Evolutionary conservation across 2,888 invertebrate species (phyloP), one percentile per base, ranked within the genome.

Genomic region (Oligia latruncula): DNA sequence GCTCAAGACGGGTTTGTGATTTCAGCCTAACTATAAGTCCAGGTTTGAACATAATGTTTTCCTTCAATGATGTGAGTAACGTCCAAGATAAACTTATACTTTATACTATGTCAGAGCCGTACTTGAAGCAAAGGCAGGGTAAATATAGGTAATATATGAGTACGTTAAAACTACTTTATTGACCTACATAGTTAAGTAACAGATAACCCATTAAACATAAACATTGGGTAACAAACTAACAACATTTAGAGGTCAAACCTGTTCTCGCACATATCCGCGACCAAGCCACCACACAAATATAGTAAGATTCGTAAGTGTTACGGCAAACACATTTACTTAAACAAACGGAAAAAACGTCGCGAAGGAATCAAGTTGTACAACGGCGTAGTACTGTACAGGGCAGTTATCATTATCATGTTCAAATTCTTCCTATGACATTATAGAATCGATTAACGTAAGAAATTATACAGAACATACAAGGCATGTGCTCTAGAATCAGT

Each of bases 181-280:
- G 92, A 92, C 92, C 92, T 89, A 92, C 87, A 90, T 92, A 90
- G 75, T 85, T 84, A 84, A 86, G 64, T 78, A 82, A 80, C 46
- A 91, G 94, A 93, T 94, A 94, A 93, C 92, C 93, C 92, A 90
- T 90, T 74, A 80, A 83, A 87, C 83, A 92, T 92, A 94, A 93
- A 92, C 91, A 93, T 93, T 93, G 87, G 84, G 92, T 91, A 93
- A 93, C n/a, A 11, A 13, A 60, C n/a, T 60, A 60, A n/a, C 89
- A 87, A 91, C 90, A 90, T 91, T 90, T 92, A 93, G 94, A 95
- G 95, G 94, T 95, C 95, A 94, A 94, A 94, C 93, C 88, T 91
- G 93, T 94, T 93, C 90, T 90, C 74, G 82, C 89, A 91, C 90
- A 94, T 93, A 95, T 95, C 95, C 93, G 94, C 90, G 88, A 94